A percentile compares a stretch with the other conserved stretches of the same genome.
Conservation (phyloP, 2,797 vertebrate species). For the Mallotus villosus region DNA sequence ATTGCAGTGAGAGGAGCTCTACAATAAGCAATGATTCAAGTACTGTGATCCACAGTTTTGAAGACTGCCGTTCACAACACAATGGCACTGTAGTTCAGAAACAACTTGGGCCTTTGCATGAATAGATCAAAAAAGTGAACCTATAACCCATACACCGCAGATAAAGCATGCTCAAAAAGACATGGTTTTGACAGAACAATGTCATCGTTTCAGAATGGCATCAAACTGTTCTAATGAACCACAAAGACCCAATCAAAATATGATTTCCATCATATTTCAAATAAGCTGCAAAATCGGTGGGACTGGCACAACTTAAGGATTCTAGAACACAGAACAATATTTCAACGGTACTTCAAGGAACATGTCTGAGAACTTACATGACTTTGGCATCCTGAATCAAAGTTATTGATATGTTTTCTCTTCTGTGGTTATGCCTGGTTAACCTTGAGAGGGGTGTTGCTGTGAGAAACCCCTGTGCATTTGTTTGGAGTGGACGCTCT, state of each 20-base stretch:
- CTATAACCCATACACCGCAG: slow-evolving; percentile 13
- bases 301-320: background rate
- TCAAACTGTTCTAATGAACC: slow-evolving; percentile 29
- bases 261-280: slow-evolving; percentile 20
- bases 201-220: slow-evolving; percentile 34
- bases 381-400: background rate
- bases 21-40: slow-evolving; percentile 48
- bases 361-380: background rate
- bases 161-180: slow-evolving; percentile 15
- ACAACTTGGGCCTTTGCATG: slow-evolving; percentile 46
- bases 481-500: background rate
- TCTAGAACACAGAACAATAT: background rate
- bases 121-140: slow-evolving; percentile 49
- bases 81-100: slow-evolving; percentile 31
- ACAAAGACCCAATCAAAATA: slow-evolving; percentile 42
- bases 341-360: slow-evolving; percentile 1
- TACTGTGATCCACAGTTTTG: slow-evolving; percentile 39
- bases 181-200: slow-evolving; percentile 43
- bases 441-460: background rate
- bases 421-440: slow-evolving; percentile 12
- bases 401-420: slow-evolving; percentile 43
- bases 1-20: slow-evolving; percentile 40
- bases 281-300: too few species aligned
- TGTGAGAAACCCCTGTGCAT: background rate
- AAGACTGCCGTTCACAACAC: slow-evolving; percentile 12